Evolutionary conservation across 2,888 invertebrate species (phyloP), one percentile per base, ranked within the genome.

Genomic region (Microctonus hyperodae): DNA sequence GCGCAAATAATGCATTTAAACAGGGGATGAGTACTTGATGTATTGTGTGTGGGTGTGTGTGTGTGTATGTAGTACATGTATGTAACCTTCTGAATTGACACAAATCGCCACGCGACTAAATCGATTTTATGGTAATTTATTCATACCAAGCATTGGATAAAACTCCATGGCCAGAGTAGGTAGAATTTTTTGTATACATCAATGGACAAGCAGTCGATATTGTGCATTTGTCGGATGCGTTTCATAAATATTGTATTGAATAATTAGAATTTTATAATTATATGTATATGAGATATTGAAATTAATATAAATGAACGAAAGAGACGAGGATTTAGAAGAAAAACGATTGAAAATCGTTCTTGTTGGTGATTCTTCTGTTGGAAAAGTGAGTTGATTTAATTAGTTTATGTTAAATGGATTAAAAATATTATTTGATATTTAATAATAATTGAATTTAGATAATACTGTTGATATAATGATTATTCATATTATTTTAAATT

Each of bases 301-400:
- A 35, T 64, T 10, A 35, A 31, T 33, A 37, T 67, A 71, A 67
- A 91, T 92, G 91, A 90, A 90, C 66, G 90, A 91, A 82, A 87
- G 88, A 72, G 91, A 90, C 75, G 89, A 90, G 73, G 89, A 90
- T 70, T 79, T 85, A 70, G 82, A 85, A 71, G 88, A 88, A 76
- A 89, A 87, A 83, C 90, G 90, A 78, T 84, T 94, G 73, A 94
- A 94, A 85, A 88, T 94, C 76, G 90, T 92, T 56, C 85, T 95
- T 71, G 87, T 95, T 75, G 95, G 95, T 33, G 94, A 95, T 83
- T 88, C 92, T 60, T 88, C 88, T 68, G 90, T 91, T 73, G 95
- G 95, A 73, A 96, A 95, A 88, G 94, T 94, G 40, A 40, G 59
- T 59, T 25, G 33, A 22, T 20, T 20, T 16, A 31, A 16, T 55